Base-by-base conservation (phyloP, 2,797 vertebrate genomes). In the Tragelaphus oryx region DNA sequence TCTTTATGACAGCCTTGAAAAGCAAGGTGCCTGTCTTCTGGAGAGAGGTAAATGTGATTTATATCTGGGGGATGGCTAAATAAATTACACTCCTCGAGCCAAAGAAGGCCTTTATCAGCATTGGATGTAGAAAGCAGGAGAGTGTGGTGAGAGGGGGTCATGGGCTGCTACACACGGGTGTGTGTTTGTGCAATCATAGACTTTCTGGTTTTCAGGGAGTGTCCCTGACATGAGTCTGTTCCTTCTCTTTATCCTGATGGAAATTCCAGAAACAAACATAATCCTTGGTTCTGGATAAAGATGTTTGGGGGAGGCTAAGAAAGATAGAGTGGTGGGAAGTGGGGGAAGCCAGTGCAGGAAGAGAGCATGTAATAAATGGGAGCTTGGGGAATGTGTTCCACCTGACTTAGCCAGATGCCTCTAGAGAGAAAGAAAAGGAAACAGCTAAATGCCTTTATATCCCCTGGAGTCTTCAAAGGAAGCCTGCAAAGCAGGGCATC, bases 391-490 rank as follows among this genome's bases (percentile, higher is more conserved):
- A 97, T 96, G 95, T 62, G 95, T 97, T 94, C 97, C 98, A 97
- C 95, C 98, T 98, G 98, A 98, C 97, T 97, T 93, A 97, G 97
- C 95, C 97, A 98, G 98, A 98, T 96, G 97, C 97, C 98, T 97
- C 97, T 88, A 95, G 96, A 98, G 98, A 97, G 96, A 91, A 92
- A 97, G 93, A 95, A 93, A 96, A 97, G 96, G 97, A 98, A 98
- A 98, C 55, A 0, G 97, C 96, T 97, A 98, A 98, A 98, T 98
- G 98, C 97, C 96, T 98, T 98, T 91, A 46, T 97, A 97, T 98
- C 97, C 98, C 97, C 98, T 96, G 94, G 98, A 98, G 98, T 96
- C 96, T 97, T 98, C 97, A 98, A 98, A 98, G 97, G 98, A 98
- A 98, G 96, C 97, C 98, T 98, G 98, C 97, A 98, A 92, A 89